Evolutionary conservation across 2,888 invertebrate genomes (phyloP), one percentile per base, ranked within the genome.

Genomic region (Macaria liturata): DNA sequence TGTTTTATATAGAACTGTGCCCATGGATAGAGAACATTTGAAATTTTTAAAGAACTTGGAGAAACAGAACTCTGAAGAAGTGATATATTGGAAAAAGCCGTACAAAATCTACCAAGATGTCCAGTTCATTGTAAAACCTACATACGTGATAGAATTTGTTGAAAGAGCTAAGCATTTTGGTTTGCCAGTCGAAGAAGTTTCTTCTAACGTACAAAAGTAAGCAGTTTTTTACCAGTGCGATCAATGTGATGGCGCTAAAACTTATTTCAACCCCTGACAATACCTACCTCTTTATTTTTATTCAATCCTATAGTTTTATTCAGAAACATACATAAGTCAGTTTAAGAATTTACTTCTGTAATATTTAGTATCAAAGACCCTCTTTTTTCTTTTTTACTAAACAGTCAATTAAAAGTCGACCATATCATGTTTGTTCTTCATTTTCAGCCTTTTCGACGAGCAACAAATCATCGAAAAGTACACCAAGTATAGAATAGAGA

Each of bases 21-120:
- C 88, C 0, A 63, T 55, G 0, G 74, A 78, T 0, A 46, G 61
- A 1, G 76, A 76, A 1, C 88, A 90, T 37, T 67, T 88, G 61
- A 76, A 73, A 9, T 88, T 88, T 57, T 63, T 90, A 4, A 76
- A 80, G 51, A 83, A 80, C 60, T 59, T 88, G 32, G 77, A 78
- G 3, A 56, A 55, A 0, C 68, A 78, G 43, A 85, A 78, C 58
- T 86, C 87, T 32, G 68, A 88, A 0, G 74, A 88, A 43, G 59
- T 84, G 4, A 56, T 75, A 0, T 89, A 84, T 62, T 87, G 86
- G 86, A 79, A 71, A 42, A 78, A 69, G 30, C 86, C 88, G 0
- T 64, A 65, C 1, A 86, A 80, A 54, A 54, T 89, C 37, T 72
- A 69, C 53, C 69, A 75, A 9, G 71, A 78, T 44, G 76, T 83